These are phyloP conservation scores for Noctilio leporinus DNA, from an alignment of 2,113 vertebrate species.

Conservation along the genomic window DNA sequence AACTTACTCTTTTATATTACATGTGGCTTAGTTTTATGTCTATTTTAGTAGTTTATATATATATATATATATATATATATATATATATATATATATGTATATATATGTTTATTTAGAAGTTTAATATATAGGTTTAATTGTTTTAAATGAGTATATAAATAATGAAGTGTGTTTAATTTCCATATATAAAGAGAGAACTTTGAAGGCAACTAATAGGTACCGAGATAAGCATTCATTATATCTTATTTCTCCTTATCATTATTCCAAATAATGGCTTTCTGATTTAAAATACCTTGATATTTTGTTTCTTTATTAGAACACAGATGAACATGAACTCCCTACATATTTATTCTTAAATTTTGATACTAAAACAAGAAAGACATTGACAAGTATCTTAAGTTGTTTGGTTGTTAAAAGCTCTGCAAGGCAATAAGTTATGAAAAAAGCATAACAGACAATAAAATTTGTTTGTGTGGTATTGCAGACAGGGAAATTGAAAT, in stretches of 20 bases:
- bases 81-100: no score
- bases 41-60: background rate
- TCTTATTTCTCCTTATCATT: background rate
- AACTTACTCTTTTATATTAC: background rate
- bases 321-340: background rate
- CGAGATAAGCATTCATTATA: background rate
- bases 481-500: background rate
- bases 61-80: no score
- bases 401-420: background rate
- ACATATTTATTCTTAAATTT: background rate
- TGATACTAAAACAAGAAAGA: background rate
- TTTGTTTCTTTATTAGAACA: background rate
- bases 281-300: background rate
- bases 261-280: background rate
- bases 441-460: background rate
- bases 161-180: background rate
- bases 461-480: background rate
- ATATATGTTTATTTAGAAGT: background rate
- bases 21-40: background rate
- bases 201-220: background rate
- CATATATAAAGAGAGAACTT: background rate
- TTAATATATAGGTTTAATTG: background rate
- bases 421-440: background rate
- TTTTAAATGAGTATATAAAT: background rate
- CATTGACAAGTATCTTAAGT: background rate